A percentile compares a stretch with the other conserved stretches of the same genome.
Conservation (phyloP, 2,888 invertebrate species). For the Didymodactylos carnosus region DNA sequence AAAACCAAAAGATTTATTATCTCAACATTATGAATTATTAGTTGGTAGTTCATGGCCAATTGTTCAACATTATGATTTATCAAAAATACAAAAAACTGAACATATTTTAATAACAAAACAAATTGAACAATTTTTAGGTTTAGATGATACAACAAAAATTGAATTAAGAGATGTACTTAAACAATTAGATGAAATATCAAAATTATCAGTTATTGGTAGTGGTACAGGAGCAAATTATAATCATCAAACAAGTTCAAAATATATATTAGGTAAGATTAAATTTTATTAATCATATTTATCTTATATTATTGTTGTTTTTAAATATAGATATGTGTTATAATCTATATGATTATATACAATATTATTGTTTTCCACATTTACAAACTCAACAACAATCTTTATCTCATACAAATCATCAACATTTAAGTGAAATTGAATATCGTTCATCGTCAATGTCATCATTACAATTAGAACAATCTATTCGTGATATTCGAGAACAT, state of each 20-base stretch:
- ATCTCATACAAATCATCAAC: too few species aligned
- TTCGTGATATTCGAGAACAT: not conserved
- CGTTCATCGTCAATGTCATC: not conserved
- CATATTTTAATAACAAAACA: conserved; percentile 4
- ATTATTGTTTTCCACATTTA: not conserved
- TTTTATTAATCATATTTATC: not conserved
- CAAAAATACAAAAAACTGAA: not conserved
- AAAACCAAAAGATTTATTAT: conserved; percentile 10
- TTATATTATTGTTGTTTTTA: not conserved
- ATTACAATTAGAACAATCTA: not conserved
- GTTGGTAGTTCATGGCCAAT: not conserved
- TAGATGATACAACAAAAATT: conserved; percentile 1
- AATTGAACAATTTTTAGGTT: conserved; percentile 9
- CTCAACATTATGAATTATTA: conserved; percentile 8
- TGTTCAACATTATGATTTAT: not conserved
- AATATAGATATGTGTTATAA: conserved; percentile 8
- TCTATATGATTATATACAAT: conserved; percentile 9
- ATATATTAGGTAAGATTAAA: not conserved
- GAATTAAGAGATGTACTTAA: conserved; percentile 5
- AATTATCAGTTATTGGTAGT: not conserved
- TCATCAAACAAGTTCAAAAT: not conserved
- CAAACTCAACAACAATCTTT: not conserved
- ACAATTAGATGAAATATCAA: conserved; percentile 2
- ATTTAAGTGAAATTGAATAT: too few species aligned
- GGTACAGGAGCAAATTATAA: not conserved